Conservation (phyloP, 2,797 vertebrate genomes). For the Rhinogobio ventralis region DNA sequence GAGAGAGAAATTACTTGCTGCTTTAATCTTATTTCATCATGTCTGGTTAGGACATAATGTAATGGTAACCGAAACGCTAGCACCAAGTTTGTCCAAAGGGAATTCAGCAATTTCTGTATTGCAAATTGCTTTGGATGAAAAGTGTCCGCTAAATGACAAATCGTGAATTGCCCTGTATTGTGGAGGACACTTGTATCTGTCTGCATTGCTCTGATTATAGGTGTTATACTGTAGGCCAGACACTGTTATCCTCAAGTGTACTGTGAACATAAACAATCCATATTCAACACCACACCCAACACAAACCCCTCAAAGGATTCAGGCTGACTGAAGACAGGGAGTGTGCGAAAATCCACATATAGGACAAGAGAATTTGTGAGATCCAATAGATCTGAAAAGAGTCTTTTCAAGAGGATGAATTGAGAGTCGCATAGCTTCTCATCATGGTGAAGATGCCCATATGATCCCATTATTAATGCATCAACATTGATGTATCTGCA, state of each 20-base stretch:
- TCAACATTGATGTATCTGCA: neutral
- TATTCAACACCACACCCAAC: constrained; percentile 39
- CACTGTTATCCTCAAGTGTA: constrained; percentile 42
- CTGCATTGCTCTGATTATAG: constrained; percentile 33
- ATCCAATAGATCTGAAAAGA: constrained; percentile 31
- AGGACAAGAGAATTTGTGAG: neutral
- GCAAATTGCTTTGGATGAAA: constrained; percentile 26
- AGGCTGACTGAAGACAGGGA: constrained; percentile 12
- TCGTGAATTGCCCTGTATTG: constrained; percentile 15
- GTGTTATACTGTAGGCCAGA: constrained; percentile 32
- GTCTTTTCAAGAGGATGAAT: constrained; percentile 18
- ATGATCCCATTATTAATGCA: neutral
- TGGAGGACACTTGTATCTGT: constrained; percentile 28
- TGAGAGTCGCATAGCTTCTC: neutral
- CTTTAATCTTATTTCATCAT: neutral
- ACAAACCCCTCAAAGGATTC: constrained; percentile 37
- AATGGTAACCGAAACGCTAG: neutral
- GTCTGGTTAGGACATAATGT: neutral
- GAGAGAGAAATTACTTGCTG: neutral
- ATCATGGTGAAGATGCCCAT: neutral
- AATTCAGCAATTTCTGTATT: constrained; percentile 20
- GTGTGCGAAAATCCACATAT: neutral
- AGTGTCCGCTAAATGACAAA: constrained; percentile 5
- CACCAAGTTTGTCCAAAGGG: neutral
- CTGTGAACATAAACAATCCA: constrained; percentile 39